Conservation (phyloP, 2,797 vertebrate genomes). For the Lophotriccus pileatus region DNA sequence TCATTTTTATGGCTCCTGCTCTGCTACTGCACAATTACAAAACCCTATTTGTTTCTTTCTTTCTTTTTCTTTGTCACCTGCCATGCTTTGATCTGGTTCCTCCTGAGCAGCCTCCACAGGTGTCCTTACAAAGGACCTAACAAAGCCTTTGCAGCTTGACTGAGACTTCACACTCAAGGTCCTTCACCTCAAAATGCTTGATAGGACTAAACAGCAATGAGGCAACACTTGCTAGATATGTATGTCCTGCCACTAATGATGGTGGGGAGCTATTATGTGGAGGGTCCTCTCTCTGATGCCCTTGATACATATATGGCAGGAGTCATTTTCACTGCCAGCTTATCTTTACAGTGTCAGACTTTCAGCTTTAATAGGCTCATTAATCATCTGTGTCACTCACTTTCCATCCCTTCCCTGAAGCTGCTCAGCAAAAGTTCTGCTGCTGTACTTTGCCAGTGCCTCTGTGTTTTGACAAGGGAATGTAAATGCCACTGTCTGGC, state of each 20-base stretch:
- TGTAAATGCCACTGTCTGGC: constrained; percentile 16
- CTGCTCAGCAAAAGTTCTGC: constrained; percentile 49
- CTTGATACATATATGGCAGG: constrained; percentile 31
- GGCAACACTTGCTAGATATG: background rate
- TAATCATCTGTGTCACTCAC: constrained; percentile 65
- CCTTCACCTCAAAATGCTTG: constrained; percentile 41
- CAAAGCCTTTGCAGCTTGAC: background rate
- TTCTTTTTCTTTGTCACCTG: background rate
- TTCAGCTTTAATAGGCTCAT: constrained; percentile 63
- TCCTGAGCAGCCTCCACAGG: background rate
- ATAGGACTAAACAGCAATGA: background rate
- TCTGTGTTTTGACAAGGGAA: constrained; percentile 33
- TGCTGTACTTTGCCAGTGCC: constrained; percentile 25
- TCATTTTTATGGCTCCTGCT: background rate
- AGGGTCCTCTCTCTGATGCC: constrained; percentile 49
- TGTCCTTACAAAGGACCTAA: constrained; percentile 6
- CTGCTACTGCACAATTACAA: background rate
- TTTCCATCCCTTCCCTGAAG: constrained; percentile 48
- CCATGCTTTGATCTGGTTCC: background rate
- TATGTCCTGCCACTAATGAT: constrained; percentile 21
- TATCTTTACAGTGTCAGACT: constrained; percentile 64
- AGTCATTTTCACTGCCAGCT: constrained; percentile 62
- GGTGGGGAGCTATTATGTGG: constrained; percentile 5
- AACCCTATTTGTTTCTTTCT: background rate
- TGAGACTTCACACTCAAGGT: background rate